Percentiles rank a stretch among this genome's conserved stretches.
Evolutionary conservation across 2,888 invertebrate genomes (phyloP).

Genomic region (Heliconius sara): DNA sequence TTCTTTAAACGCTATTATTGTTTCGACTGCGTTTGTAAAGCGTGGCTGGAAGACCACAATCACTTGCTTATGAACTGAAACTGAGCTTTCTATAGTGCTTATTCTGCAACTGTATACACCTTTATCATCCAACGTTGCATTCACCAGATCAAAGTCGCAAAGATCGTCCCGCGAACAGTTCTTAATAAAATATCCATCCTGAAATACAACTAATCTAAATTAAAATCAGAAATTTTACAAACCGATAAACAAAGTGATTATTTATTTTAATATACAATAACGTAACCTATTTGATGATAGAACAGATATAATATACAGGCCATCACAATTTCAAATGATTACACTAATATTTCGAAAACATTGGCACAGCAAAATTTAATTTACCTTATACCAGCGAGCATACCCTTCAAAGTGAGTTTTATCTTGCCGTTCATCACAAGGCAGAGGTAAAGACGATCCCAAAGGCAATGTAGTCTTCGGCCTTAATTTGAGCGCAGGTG

Average conservation of each 20-base stretch:
- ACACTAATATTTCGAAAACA: neutral
- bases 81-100: neutral
- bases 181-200: constrained; percentile 19
- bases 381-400: constrained; percentile 20
- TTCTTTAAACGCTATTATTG: constrained; percentile 12
- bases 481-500: neutral
- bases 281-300: neutral
- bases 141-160: neutral
- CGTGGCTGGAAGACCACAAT: neutral
- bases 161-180: neutral
- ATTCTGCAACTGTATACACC: constrained; percentile 12
- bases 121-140: neutral
- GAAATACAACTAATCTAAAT: neutral
- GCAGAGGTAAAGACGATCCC: neutral
- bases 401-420: neutral
- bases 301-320: neutral
- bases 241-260: too few species aligned
- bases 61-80: neutral
- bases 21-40: neutral
- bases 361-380: neutral
- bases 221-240: neutral
- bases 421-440: neutral
- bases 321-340: neutral
- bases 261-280: neutral
- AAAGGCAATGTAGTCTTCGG: neutral